Base-by-base conservation (phyloP, 2,113 vertebrate genomes). In the Cyphomyrus discorhynchus region DNA sequence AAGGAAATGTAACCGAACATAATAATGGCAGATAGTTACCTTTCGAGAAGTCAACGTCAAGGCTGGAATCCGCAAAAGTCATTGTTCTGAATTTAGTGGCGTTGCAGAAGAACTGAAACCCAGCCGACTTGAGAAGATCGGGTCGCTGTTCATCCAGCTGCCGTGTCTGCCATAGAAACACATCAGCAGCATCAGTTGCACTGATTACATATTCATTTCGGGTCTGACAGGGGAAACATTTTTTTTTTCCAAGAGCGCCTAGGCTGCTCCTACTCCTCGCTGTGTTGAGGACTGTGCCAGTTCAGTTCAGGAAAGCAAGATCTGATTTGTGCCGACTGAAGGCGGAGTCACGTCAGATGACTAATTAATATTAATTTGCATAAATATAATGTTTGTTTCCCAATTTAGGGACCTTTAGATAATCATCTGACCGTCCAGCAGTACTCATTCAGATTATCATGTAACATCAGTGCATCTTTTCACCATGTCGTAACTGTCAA, bases 181-280 rank as follows among this genome's bases (percentile, higher is more conserved):
- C 92, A 90, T 91, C 90, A 92, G 62, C 80, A 92, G 89, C 74
- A 80, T 93, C 94, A 89, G 92, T 94, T 93, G 77, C 94, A 94
- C 91, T 96, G 96, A 96, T 97, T 95, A 95, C 96, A 95, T 94
- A 95, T 94, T 94, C 90, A 95, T 93, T 31, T 92, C 86, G 89
- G 91, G 84, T 93, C 74, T 19, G 74, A 80, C 74, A 80, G 74
- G 31, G 17, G 74, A 80, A 77, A 39, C 70, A 17, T 39, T 66
- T n/a, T n/a, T 66, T 66, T 62, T 39, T 77, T 5, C n/a, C n/a
- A 77, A 39, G 35, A 42, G 31, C 74, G 35, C 35, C 15, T 19
- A 39, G 5, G 31, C 93, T 62, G 91, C 49, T 52, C 88, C 89
- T 90, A 86, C 58, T 86, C 88, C 87, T 46, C 89, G 49, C 87